Evolutionary conservation across 2,797 vertebrate genomes (phyloP).

Genomic region (Neolamprologus multifasciatus): DNA sequence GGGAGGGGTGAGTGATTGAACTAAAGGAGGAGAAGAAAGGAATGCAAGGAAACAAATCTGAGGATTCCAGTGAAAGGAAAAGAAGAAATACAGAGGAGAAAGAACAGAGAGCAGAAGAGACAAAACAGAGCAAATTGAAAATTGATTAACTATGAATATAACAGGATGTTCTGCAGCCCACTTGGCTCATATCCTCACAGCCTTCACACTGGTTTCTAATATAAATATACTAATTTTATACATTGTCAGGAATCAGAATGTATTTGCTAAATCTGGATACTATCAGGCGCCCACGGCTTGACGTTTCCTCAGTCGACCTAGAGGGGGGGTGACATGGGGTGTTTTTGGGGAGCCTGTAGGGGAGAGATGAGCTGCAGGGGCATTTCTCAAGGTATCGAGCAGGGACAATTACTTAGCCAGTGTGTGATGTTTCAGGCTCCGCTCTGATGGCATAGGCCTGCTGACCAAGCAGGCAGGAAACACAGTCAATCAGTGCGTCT

Average conservation of each 20-base stretch:
- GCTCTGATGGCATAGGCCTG: not conserved
- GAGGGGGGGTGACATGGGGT: not conserved
- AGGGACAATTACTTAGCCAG: constrained; percentile 44
- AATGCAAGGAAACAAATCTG: not conserved
- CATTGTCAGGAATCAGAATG: not conserved
- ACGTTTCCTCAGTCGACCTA: not conserved
- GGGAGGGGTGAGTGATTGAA: not conserved
- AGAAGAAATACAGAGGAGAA: not conserved
- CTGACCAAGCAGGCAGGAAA: constrained; percentile 42
- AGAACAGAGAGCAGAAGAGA: not conserved
- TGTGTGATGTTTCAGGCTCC: not conserved
- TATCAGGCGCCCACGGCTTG: not conserved
- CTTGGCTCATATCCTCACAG: not conserved
- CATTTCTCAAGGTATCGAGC: constrained; percentile 26
- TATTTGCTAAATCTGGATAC: not conserved
- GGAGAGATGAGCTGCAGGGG: not conserved
- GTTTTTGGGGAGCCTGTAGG: not conserved
- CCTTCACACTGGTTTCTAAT: not conserved
- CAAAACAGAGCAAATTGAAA: not conserved
- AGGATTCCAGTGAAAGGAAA: not conserved
- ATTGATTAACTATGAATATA: not conserved
- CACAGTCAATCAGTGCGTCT: constrained; percentile 12
- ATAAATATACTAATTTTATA: not conserved
- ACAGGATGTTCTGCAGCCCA: not conserved
- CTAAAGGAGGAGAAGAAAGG: not conserved